Evolutionary conservation across 2,888 invertebrate genomes (phyloP), one percentile per base, ranked within the genome.

Genomic region (Crematogaster levior): DNA sequence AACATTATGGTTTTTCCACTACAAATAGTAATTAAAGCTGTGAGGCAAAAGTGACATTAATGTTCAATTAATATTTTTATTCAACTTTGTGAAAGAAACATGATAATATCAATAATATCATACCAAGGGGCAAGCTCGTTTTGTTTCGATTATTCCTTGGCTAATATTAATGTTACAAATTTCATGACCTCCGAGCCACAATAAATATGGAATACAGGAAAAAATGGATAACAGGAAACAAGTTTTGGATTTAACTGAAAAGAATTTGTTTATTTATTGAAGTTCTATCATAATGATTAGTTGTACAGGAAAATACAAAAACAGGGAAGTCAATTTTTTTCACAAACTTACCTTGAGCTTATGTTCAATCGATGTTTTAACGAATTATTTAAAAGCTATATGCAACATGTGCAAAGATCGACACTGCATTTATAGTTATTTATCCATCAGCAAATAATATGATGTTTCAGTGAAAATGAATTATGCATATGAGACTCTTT

Each of bases 381-480:
- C n/a, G 37, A 77, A 68, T 15, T 53, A n/a, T 6, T 68, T 51
- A 53, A 77, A 68, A 75, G 21, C 18, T 30, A 58, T 24, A 30
- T n/a, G 27, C 40, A 72, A 73, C 18, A 18, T 5, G n/a, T 30
- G 21, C 15, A 43, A 70, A 70, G 12, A 63, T 24, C 37, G 9
- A 75, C 30, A 43, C 5, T 46, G 3, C 34, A 74, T 43, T 34
- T 24, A 10, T 51, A 66, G 15, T 15, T 53, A 18, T 68, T 79
- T 79, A 70, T 70, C 72, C 56, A 79, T 70, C 56, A 24, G 51
- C 43, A 30, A 77, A 30, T 56, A 43, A 40, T 21, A 43, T 12
- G 15, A 68, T n/a, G 10, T 30, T 56, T 4, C 40, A 27, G n/a
- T 56, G 18, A 56, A 12, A 34, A 24, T 70, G 56, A 70, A 77